Evolutionary conservation across 2,888 invertebrate species (phyloP), one percentile per base, ranked within the genome.

Genomic region (Dryomyza anilis): DNA sequence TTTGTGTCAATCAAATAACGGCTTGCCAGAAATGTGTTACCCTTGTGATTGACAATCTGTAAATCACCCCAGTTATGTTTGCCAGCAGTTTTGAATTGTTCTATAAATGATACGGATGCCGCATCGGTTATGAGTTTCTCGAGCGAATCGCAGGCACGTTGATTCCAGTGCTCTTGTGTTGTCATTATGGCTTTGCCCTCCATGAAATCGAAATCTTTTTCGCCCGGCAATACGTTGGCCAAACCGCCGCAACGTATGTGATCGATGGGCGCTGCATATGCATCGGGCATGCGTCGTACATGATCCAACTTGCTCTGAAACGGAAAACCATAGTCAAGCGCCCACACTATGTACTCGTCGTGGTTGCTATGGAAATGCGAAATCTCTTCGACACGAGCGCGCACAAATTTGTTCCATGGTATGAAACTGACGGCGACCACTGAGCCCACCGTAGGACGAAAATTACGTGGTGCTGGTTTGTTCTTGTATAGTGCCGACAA

Each of bases 261-360:
- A 39, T 69, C 66, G 7, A 71, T 67, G 16, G 43, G 63, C 5
- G 16, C 14, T 12, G 64, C 33, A 27, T 65, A 67, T 0, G 45
- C 19, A 6, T 66, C 67, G 0, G 74, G 72, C 52, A 76, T 52
- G 27, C 67, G 63, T 1, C 73, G 67, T 16, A 76, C 45, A 53
- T 73, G 65, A 1, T 69, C 66, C 3, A 65, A 48, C 16, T 70
- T 72, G 0, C 74, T 75, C 27, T 73, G 69, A 27, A 76, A 71
- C 3, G 76, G 76, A 62, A 74, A 76, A 1, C 76, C 76, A 61
- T 76, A 73, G 48, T 76, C 76, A 2, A 74, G 10, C 0, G 74
- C 73, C 76, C 76, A 76, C 1, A 74, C 72, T 56, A 76, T 69
- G 48, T 65, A 76, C 21, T 72, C 72, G 14, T 71, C 72, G 0